Evolutionary conservation across 2,888 invertebrate species (phyloP).

Genomic region (Metopia argyrocephala): DNA sequence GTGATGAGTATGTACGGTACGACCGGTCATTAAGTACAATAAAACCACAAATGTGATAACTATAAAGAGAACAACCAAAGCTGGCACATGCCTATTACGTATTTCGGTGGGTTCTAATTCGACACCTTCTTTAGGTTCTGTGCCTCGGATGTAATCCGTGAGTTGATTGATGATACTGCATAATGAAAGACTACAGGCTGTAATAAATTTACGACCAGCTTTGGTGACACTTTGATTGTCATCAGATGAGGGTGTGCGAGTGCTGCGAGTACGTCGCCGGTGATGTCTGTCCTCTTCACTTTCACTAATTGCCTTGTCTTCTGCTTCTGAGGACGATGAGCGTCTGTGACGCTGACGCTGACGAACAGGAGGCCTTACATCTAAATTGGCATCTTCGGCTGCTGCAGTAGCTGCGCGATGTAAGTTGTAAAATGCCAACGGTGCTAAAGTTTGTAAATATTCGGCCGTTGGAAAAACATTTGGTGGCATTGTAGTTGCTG

Average conservation of each 20-base stretch:
- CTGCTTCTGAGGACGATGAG: slow-evolving; percentile 64
- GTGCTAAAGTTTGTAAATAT: slow-evolving; percentile 81
- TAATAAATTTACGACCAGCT: slow-evolving; percentile 84
- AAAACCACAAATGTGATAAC: slow-evolving; percentile 88
- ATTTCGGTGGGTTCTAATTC: slow-evolving; percentile 68
- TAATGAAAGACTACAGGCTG: slow-evolving; percentile 84
- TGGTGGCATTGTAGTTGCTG: slow-evolving; percentile 78
- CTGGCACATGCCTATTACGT: slow-evolving; percentile 83
- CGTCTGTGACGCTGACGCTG: slow-evolving; percentile 77
- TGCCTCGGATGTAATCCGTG: slow-evolving; percentile 80
- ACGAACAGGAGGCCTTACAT: slow-evolving; percentile 78
- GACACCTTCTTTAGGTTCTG: slow-evolving; percentile 80
- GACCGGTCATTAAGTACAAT: slow-evolving; percentile 85
- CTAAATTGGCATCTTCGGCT: slow-evolving; percentile 68
- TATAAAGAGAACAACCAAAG: slow-evolving; percentile 88
- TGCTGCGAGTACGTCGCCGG: slow-evolving; percentile 74
- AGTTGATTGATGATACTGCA: slow-evolving; percentile 84
- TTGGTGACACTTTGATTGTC: slow-evolving; percentile 84
- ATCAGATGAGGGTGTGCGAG: slow-evolving; percentile 78
- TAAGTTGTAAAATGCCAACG: slow-evolving; percentile 78
- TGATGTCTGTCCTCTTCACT: slow-evolving; percentile 79
- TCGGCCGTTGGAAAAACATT: slow-evolving; percentile 78
- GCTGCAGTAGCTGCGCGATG: slow-evolving; percentile 78
- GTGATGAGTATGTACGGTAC: slow-evolving; percentile 88
- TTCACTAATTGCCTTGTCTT: slow-evolving; percentile 73